Conservation (phyloP, 1,140 invertebrate species). For the Pogonus chalceus region DNA sequence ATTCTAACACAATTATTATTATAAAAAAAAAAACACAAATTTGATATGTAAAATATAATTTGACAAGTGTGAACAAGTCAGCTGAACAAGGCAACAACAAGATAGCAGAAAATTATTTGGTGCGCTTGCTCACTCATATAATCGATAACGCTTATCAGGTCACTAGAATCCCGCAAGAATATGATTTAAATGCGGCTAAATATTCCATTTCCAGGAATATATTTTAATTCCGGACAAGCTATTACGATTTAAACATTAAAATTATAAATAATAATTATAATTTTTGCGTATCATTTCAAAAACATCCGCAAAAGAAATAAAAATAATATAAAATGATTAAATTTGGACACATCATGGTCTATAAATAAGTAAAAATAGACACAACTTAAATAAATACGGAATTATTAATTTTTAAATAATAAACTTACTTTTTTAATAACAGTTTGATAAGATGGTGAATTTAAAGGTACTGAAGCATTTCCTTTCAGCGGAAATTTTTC, state of each 20-base stretch:
- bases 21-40: background rate
- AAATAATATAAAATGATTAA: too few relatives aligned
- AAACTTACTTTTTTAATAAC: slow-evolving; percentile 41
- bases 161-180: background rate
- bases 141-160: background rate
- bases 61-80: background rate
- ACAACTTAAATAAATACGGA: too few relatives aligned
- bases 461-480: slow-evolving; percentile 31
- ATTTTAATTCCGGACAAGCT: too few relatives aligned
- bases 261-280: too few relatives aligned
- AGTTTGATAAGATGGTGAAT: slow-evolving; percentile 40
- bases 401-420: too few relatives aligned
- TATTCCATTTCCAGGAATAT: too few relatives aligned
- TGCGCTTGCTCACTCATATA: background rate
- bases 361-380: too few relatives aligned
- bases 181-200: too few relatives aligned
- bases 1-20: slow-evolving; percentile 18
- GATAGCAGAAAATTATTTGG: background rate
- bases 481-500: slow-evolving; percentile 43
- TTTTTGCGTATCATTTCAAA: too few relatives aligned
- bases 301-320: too few relatives aligned
- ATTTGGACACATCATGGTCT: too few relatives aligned
- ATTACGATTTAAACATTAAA: too few relatives aligned
- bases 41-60: background rate
- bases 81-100: background rate